Base-by-base conservation (phyloP, 2,797 vertebrate genomes). In the Kryptopterus vitreolus region DNA sequence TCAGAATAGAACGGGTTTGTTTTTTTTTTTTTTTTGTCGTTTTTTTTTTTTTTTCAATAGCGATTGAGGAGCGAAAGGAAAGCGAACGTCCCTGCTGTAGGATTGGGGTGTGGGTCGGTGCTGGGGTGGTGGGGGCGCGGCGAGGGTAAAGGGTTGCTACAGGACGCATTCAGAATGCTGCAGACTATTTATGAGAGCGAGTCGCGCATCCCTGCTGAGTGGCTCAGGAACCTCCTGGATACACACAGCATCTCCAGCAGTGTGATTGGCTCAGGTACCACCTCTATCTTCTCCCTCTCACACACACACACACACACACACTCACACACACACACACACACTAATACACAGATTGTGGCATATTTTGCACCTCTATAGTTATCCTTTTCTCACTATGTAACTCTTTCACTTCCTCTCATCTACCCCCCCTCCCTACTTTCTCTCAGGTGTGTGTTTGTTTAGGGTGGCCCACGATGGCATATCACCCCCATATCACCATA, bases 131-230 rank as follows among this genome's bases (percentile, higher is more conserved):
- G 38, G 62, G 61, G 57, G 29, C n/a, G n/a, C n/a, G n/a, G n/a
- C n/a, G n/a, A n/a, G n/a, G n/a, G n/a, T n/a, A n/a, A n/a, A n/a
- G n/a, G n/a, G n/a, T n/a, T n/a, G n/a, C n/a, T 22, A 68, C 15
- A 63, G 69, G 63, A 24, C 58, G 48, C 50, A 59, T 33, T n/a
- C 92, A 93, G 90, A 91, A 96, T 95, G 95, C 94, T 95, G 93
- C 95, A 96, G 93, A 96, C 94, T 88, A 95, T 96, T 94, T 93
- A 95, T 81, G 94, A 95, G 92, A 92, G 92, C 89, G 94, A 95
- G 92, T 94, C 92, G 84, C 95, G 93, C 93, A 94, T 96, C 94
- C 94, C 92, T 86, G 94, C 94, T 91, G 95, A 96, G 94, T 94
- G 95, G 88, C 93, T 95, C 90, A 92, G 95, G 86, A 92, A 95